Percentiles rank a stretch among this genome's conserved stretches.
phyloP scores from a whole-genome alignment of 2,113 vertebrate genomes.

The Candoia aspera region DNA sequence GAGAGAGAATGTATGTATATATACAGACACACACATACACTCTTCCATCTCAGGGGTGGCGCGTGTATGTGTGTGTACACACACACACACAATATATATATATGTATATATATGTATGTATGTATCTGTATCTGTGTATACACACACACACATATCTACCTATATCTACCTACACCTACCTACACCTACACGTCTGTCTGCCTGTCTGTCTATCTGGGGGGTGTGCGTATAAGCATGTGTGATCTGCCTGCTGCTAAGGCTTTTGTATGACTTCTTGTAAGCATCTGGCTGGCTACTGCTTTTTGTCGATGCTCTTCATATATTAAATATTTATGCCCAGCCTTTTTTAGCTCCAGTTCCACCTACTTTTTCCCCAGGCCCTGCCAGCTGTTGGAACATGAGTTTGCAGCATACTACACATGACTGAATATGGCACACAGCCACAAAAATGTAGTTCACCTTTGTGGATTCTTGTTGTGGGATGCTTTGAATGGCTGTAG shows the following conservation, averaged over 20 bases:
- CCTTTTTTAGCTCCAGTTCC: not conserved
- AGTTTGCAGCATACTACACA: not conserved
- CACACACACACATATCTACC: no score
- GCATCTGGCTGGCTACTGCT: not conserved
- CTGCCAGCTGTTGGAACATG: not conserved
- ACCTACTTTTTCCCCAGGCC: not conserved
- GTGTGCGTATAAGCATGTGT: not conserved
- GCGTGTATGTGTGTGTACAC: no score
- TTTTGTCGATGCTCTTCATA: not conserved
- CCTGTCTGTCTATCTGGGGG: no score
- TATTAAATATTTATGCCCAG: not conserved
- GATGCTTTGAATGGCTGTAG: not conserved
- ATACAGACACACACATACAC: not conserved
- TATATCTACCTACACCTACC: no score
- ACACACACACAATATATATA: no score
- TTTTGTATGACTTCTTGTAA: not conserved
- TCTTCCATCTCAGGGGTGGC: not conserved
- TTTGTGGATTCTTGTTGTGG: not conserved
- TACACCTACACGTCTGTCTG: no score
- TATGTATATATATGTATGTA: no score
- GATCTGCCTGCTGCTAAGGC: not conserved
- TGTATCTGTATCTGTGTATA: no score
- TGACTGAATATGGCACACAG: not conserved
- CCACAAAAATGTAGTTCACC: not conserved
- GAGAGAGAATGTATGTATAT: not conserved